Evolutionary conservation across 2,113 vertebrate species (phyloP), one percentile per base, ranked within the genome.

Genomic region (Enhydra lutris): DNA sequence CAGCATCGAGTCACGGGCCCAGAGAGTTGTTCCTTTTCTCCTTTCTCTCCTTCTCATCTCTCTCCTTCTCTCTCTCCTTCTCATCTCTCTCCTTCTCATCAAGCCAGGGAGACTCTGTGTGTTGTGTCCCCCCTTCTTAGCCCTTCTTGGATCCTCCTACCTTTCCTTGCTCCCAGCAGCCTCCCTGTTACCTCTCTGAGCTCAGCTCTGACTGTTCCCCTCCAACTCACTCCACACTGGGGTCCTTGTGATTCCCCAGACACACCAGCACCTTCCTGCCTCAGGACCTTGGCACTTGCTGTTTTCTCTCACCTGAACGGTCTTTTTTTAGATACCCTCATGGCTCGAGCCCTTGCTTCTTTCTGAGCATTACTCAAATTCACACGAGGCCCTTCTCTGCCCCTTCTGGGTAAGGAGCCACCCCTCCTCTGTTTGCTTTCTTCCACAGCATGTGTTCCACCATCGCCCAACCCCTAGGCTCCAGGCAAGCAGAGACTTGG

Each of bases 151-250:
- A 31, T 1, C 1, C 74, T 15, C 63, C 15, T 8, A 15, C 7
- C 26, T 24, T 39, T 36, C 36, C 21, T 21, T 8, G 45, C 45
- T 5, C n/a, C 21, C 7, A 52, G 78, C 55, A 42, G 29, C 29
- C 4, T 47, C 80, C 69, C 1, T 36, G 4, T 1, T 3, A 6
- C 63, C 9, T 36, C 8, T 12, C 76, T 1, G 34, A 18, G 4
- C 14, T 36, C 57, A 50, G 34, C 47, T 39, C 12, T 24, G 15
- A 18, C 21, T 59, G 2, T 3, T 29, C 42, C 1, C 63, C 42
- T n/a, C 9, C 57, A 45, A 31, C 39, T 34, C 55, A 1, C 63
- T 61, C 6, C 6, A 11, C 23, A 4, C 34, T 4, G 69, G 34
- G 45, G 4, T 34, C 23, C n/a, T 55, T 6, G 0, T 1, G 5